Evolutionary conservation across 2,888 invertebrate genomes (phyloP).

Genomic region (Sesamia inferens): DNA sequence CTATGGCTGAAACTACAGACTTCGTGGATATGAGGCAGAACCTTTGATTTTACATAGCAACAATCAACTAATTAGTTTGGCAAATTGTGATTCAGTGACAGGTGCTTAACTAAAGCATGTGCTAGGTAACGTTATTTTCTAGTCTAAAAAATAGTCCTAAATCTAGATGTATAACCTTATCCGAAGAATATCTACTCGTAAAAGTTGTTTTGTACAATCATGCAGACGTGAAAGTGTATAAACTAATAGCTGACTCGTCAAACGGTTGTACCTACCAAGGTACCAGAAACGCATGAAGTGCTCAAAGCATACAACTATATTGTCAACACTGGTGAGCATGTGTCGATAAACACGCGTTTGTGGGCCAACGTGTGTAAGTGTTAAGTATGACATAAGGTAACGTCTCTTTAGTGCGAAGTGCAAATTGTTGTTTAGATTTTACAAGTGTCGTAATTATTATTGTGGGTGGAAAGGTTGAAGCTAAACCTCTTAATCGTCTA

Average conservation of each 20-base stretch:
- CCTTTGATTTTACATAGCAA: no score
- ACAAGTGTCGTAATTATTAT: not conserved
- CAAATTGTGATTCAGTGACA: not conserved
- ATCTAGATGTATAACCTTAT: not conserved
- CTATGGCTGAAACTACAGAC: no score
- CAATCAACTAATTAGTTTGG: not conserved
- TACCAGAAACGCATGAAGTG: conserved; percentile 37
- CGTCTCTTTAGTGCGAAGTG: conserved; percentile 14
- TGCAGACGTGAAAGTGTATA: conserved; percentile 19
- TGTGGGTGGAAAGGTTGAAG: not conserved
- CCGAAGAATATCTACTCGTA: not conserved
- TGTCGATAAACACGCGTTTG: conserved; percentile 19
- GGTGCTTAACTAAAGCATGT: not conserved
- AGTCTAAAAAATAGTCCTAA: not conserved
- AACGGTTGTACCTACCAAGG: conserved; percentile 22
- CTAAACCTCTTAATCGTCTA: not conserved
- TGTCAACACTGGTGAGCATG: conserved; percentile 12
- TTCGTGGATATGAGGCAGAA: no score
- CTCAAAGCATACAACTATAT: conserved; percentile 3
- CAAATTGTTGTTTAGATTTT: conserved; percentile 8
- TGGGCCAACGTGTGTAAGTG: conserved; percentile 3
- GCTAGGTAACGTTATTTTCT: not conserved
- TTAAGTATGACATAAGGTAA: conserved; percentile 28
- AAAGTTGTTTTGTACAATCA: not conserved
- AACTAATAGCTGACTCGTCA: conserved; percentile 1